Conservation (phyloP, 2,113 vertebrate species). For the Xyrauchen texanus region DNA sequence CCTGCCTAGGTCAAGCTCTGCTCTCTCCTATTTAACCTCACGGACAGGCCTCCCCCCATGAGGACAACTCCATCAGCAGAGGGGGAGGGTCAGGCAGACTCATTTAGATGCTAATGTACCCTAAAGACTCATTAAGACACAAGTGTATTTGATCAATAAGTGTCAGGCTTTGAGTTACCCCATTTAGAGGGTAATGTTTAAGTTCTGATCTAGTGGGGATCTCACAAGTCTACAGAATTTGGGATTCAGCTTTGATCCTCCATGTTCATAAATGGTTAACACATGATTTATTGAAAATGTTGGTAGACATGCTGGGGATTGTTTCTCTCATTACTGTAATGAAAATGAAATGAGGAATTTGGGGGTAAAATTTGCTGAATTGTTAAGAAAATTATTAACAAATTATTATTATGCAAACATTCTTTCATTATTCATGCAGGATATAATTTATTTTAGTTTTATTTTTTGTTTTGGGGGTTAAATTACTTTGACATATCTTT, state of each 20-base stretch:
- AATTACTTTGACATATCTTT: no score
- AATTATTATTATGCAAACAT: background rate
- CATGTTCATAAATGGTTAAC: background rate
- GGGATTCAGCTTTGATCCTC: background rate
- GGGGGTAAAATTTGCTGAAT: no score
- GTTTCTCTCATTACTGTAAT: no score
- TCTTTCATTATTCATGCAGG: background rate
- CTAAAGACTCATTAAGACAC: slow-evolving; percentile 55
- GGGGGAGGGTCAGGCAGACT: background rate
- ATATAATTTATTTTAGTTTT: background rate
- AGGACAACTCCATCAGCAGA: background rate
- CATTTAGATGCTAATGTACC: slow-evolving; percentile 53
- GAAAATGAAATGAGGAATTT: no score
- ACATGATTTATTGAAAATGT: background rate
- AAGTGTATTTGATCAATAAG: slow-evolving; percentile 50
- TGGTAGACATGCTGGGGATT: no score
- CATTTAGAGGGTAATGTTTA: slow-evolving; percentile 36
- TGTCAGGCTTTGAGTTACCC: slow-evolving; percentile 46
- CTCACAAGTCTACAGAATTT: background rate
- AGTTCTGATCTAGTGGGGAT: background rate
- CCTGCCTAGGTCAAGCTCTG: slow-evolving; percentile 37
- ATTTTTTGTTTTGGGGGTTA: slow-evolving; percentile 34
- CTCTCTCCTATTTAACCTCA: slow-evolving; percentile 27
- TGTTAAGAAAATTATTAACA: no score
- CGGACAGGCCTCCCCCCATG: background rate